A percentile compares a stretch with the other conserved stretches of the same genome.
phyloP scores from a whole-genome alignment of 2,113 vertebrate species.

The Oryzias melastigma region DNA sequence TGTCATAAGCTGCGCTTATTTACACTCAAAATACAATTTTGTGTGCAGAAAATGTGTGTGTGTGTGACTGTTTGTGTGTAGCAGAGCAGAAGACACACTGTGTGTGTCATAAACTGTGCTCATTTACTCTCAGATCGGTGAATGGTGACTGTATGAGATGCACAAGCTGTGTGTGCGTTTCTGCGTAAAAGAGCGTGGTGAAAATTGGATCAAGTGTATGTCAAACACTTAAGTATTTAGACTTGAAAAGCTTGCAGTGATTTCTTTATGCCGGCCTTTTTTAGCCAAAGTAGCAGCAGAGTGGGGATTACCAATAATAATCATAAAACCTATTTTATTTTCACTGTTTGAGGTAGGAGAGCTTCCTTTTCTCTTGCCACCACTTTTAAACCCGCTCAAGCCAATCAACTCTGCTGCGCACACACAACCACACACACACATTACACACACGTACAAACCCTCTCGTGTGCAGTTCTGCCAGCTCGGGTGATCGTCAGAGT shows the following conservation, averaged over 20 bases:
- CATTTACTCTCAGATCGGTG: conserved; percentile 51
- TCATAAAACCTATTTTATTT: conserved; percentile 67
- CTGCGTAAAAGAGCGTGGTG: not conserved
- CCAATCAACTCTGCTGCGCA: conserved; percentile 34
- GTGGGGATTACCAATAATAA: conserved; percentile 60
- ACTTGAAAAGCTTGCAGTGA: not conserved
- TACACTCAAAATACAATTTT: conserved; percentile 41
- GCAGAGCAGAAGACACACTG: conserved; percentile 4
- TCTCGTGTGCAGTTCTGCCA: conserved; percentile 44
- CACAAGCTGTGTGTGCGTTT: conserved; percentile 10
- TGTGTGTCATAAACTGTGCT: conserved; percentile 39
- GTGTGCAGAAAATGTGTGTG: conserved; percentile 6
- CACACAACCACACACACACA: not conserved
- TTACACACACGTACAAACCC: conserved; percentile 14
- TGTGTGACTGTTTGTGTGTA: conserved; percentile 2
- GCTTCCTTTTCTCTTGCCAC: conserved; percentile 18
- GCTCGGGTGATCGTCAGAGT: conserved; percentile 46
- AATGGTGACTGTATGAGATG: conserved; percentile 10
- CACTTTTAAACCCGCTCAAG: conserved; percentile 41
- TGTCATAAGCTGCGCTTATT: conserved; percentile 58
- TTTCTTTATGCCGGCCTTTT: conserved; percentile 13
- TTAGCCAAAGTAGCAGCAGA: conserved; percentile 35
- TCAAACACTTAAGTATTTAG: conserved; percentile 1
- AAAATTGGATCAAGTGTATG: conserved; percentile 3
- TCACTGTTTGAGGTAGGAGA: conserved; percentile 60